Percentiles rank a stretch among this genome's conserved stretches.
Evolutionary conservation across 1,140 invertebrate genomes (phyloP).

Genomic region (Magallana angulata): DNA sequence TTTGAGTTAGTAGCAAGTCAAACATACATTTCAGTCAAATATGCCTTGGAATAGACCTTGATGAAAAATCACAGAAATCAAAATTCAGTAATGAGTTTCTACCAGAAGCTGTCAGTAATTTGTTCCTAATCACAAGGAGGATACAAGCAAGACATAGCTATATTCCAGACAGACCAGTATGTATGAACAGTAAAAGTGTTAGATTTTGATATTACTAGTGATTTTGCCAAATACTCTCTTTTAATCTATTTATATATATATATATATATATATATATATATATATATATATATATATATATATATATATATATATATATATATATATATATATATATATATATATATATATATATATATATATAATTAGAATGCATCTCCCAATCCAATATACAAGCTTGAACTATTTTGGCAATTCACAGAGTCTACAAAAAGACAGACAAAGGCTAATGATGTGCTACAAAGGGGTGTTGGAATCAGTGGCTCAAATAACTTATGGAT

Average conservation of each 20-base stretch:
- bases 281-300: no score
- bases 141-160: slow-evolving; percentile 62
- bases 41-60: slow-evolving; percentile 64
- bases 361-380: no score
- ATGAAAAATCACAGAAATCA: slow-evolving; percentile 47
- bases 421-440: slow-evolving; percentile 61
- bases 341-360: no score
- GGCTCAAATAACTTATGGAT: slow-evolving; percentile 60
- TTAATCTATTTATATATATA: no score
- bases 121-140: slow-evolving; percentile 68
- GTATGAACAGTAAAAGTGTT: neutral
- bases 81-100: slow-evolving; percentile 62
- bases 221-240: no score
- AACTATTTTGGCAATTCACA: slow-evolving; percentile 41
- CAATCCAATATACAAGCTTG: no score
- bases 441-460: slow-evolving; percentile 61
- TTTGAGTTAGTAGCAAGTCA: neutral
- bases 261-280: no score
- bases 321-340: no score
- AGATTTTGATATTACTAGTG: no score
- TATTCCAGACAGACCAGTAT: slow-evolving; percentile 50
- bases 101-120: slow-evolving; percentile 66
- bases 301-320: no score
- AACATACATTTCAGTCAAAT: slow-evolving; percentile 49
- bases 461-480: slow-evolving; percentile 69